Percentiles rank a stretch among this genome's conserved stretches.
phyloP scores from a whole-genome alignment of 2,797 vertebrate genomes.

The Pangasius larnaudii region DNA sequence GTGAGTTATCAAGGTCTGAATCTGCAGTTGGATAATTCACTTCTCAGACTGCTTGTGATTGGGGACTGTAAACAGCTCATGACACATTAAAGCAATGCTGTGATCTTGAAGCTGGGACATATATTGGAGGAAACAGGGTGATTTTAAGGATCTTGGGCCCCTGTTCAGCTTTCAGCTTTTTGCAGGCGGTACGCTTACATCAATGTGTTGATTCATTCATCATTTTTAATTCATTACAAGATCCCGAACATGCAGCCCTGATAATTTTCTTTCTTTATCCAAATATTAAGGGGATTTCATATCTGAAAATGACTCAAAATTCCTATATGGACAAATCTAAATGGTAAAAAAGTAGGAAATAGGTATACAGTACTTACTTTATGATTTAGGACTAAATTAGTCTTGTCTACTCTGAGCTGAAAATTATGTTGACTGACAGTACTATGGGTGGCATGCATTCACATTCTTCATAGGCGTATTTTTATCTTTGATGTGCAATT shows the following conservation, averaged over 20 bases:
- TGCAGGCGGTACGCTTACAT: not conserved
- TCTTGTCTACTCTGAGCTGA: constrained; percentile 6
- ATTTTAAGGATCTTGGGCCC: constrained; percentile 43
- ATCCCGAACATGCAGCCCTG: not conserved
- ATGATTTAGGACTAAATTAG: constrained; percentile 11
- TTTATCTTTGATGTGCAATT: constrained; percentile 59
- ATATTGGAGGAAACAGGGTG: constrained; percentile 53
- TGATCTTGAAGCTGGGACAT: constrained; percentile 56
- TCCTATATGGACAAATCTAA: not conserved
- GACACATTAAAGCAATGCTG: constrained; percentile 69
- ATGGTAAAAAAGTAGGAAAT: not conserved
- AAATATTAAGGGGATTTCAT: not conserved
- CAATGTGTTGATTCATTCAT: constrained; percentile 36
- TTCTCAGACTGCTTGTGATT: constrained; percentile 77
- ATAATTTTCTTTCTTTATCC: not conserved
- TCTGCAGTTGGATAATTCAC: constrained; percentile 76
- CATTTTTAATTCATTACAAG: constrained; percentile 26
- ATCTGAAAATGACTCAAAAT: not conserved
- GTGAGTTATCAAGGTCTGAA: constrained; percentile 69
- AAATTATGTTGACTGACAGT: constrained; percentile 25
- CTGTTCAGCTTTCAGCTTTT: constrained; percentile 15
- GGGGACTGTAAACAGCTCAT: constrained; percentile 66
- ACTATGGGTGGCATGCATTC: constrained; percentile 18
- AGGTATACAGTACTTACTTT: not conserved
- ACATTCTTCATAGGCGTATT: constrained; percentile 30